Percentiles rank a stretch among this genome's conserved stretches.
phyloP scores from a whole-genome alignment of 2,888 invertebrate genomes.

The Amphipoea oculea region DNA sequence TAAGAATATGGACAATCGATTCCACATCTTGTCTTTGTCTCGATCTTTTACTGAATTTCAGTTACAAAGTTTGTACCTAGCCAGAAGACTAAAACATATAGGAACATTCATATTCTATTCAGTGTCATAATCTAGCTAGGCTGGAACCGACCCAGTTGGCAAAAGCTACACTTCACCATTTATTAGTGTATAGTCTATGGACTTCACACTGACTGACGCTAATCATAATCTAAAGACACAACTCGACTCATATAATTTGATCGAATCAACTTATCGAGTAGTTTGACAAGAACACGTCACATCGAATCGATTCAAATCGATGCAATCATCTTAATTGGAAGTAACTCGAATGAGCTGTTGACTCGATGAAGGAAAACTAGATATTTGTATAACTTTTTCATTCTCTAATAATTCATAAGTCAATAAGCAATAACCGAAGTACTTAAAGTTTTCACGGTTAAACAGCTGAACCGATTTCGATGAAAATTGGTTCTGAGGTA shows the following conservation, averaged over 20 bases:
- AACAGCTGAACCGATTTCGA: neutral
- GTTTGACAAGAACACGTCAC: constrained; percentile 36
- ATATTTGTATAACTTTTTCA: neutral
- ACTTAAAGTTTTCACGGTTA: no score
- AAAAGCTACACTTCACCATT: neutral
- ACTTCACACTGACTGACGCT: constrained; percentile 46
- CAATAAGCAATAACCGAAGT: neutral
- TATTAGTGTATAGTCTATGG: neutral
- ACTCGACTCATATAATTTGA: constrained; percentile 39
- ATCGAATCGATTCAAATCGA: constrained; percentile 42
- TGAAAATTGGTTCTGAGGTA: neutral
- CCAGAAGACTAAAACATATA: no score
- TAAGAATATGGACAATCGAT: no score
- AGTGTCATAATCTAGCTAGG: neutral
- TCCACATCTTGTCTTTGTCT: no score
- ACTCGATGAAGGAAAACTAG: constrained; percentile 45
- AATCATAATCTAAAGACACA: constrained; percentile 51
- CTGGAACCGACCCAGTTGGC: neutral
- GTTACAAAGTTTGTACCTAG: no score
- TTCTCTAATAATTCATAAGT: neutral
- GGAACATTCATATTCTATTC: neutral
- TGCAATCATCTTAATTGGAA: constrained; percentile 56
- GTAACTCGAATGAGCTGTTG: constrained; percentile 30
- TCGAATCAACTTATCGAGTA: constrained; percentile 34
- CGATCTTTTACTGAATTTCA: no score